Base-by-base conservation (phyloP, 2,888 invertebrate species). In the Drosophila sordidula region DNA sequence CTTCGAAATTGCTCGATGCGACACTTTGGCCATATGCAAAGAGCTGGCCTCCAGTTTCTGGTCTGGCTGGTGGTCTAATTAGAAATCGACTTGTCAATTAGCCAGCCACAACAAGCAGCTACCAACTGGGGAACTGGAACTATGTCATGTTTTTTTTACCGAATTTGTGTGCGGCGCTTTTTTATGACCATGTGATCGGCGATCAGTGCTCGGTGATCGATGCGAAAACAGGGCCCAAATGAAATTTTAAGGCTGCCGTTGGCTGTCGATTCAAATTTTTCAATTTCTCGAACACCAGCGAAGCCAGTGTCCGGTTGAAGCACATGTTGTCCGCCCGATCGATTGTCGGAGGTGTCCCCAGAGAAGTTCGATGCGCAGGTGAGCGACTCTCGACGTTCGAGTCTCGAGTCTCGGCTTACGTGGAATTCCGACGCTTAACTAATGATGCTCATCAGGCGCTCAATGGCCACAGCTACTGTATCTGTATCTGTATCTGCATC, bases 11-110 rank as follows among this genome's bases (percentile, higher is more conserved):
- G 56, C 66, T 39, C 59, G 52, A 56, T 45, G 71, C 79, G 74
- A 81, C 83, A 84, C 76, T 69, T 66, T 36, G 26, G 25, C 66
- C 72, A 65, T 73, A 72, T 70, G 84, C 78, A 80, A 70, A 82
- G 57, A 65, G 45, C 5, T 9, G 42, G 42, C 16, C 14, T 36
- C 45, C 22, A 41, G 44, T 32, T 14, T 2, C 22, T 47, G 14
- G 9, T 34, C 57, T 29, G 47, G 25, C 50, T 70, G 91, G 90
- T 91, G 91, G 91, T 91, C 91, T 90, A 91, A 91, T 91, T 91
- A 91, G 90, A 91, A 90, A 87, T 89, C 90, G 82, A 88, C 90
- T 90, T 90, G 90, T 90, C 90, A 91, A 91, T 91, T 91, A 91
- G 89, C 80, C 74, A 44, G 57, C 47, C 45, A 42, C 72, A 56